These are phyloP conservation scores for Leucophenga montana DNA, from an alignment of 2,888 invertebrate genomes.

Conservation along the genomic window DNA sequence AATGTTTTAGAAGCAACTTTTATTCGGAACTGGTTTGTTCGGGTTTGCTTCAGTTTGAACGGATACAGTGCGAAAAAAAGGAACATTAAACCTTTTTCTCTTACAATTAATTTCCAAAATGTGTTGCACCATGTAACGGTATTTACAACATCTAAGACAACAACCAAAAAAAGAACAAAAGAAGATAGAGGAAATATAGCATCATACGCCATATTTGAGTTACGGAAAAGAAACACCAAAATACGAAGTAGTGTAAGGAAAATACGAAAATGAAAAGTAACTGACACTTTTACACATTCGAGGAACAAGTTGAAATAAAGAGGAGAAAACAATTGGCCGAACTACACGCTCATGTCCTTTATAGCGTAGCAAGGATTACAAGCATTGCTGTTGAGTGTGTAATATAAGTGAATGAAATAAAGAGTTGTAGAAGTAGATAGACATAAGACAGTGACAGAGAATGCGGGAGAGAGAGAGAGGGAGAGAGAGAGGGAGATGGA, in stretches of 20 bases:
- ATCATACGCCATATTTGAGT: not conserved
- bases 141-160: not conserved
- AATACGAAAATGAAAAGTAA: not conserved
- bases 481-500: not conserved
- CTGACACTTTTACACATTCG: not conserved
- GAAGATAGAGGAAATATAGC: not conserved
- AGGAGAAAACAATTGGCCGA: not conserved
- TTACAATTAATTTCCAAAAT: conserved; percentile 18
- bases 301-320: not conserved
- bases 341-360: not conserved
- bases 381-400: not conserved
- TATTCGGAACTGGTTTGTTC: conserved; percentile 21
- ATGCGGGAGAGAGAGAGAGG: not conserved
- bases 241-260: not conserved
- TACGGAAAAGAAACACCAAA: not conserved
- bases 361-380: not conserved
- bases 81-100: not conserved
- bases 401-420: not conserved
- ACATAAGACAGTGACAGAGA: not conserved
- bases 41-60: not conserved
- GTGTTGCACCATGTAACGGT: conserved; percentile 19
- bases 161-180: not conserved
- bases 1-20: conserved; percentile 25
- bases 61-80: no score
- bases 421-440: not conserved